Percentiles rank a stretch among this genome's conserved stretches.
These are phyloP conservation scores for Enteromius argenteus DNA, from an alignment of 2,797 vertebrate genomes.

Conservation along the genomic window DNA sequence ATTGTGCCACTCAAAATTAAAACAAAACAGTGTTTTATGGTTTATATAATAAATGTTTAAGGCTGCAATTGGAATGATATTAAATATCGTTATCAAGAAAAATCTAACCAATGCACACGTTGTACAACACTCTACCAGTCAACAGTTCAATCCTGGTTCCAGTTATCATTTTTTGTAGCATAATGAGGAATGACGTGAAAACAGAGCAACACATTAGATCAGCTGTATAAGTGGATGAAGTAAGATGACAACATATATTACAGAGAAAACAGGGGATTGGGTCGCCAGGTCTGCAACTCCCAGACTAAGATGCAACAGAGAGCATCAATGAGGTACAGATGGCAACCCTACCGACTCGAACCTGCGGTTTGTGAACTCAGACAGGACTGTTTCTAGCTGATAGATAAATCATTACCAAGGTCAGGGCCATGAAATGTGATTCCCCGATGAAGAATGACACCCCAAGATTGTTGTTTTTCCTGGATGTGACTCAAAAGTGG, in stretches of 20 bases:
- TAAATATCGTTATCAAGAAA: background rate
- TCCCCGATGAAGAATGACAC: constrained; percentile 48
- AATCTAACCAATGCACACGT: background rate
- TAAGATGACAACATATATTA: constrained; percentile 35
- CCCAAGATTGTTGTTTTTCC: constrained; percentile 44
- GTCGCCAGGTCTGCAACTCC: constrained; percentile 40
- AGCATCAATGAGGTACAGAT: constrained; percentile 51
- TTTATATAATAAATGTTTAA: constrained; percentile 6
- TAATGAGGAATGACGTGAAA: constrained; percentile 22
- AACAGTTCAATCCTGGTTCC: background rate
- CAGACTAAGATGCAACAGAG: constrained; percentile 42
- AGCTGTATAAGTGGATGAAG: constrained; percentile 1
- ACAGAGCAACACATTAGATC: constrained; percentile 27
- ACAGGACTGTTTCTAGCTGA: constrained; percentile 39
- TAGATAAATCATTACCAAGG: constrained; percentile 53
- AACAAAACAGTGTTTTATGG: background rate
- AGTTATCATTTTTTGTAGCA: background rate
- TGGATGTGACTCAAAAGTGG: constrained; percentile 33
- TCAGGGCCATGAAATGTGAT: constrained; percentile 38
- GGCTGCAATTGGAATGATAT: background rate
- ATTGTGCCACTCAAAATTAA: background rate
- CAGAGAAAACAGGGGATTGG: constrained; percentile 7
- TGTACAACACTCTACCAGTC: background rate
- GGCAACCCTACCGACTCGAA: constrained; percentile 35
- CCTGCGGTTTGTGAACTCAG: constrained; percentile 47